Evolutionary conservation across 2,888 invertebrate genomes (phyloP).

Genomic region (Meta bourneti): DNA sequence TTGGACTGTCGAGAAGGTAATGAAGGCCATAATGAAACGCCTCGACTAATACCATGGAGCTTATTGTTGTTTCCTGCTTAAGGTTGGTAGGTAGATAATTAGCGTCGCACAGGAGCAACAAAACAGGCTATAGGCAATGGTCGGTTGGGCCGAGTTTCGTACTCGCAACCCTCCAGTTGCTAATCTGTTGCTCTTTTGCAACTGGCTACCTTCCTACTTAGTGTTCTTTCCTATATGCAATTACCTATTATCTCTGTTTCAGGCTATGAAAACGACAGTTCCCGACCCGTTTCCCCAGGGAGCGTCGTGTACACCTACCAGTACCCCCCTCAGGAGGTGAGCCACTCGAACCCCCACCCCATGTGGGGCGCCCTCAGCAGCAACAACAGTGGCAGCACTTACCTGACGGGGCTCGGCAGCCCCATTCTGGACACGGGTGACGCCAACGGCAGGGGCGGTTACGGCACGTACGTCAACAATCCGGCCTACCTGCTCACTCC

Average conservation of each 20-base stretch:
- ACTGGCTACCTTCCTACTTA: no score
- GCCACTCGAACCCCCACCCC: neutral
- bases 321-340: slow-evolving; percentile 43
- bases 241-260: neutral
- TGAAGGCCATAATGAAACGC: no score
- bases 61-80: no score
- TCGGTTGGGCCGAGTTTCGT: no score
- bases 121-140: no score
- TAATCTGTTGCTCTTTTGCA: no score
- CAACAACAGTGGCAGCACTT: neutral
- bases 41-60: no score
- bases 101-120: no score
- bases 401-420: slow-evolving; percentile 36
- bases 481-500: slow-evolving; percentile 31
- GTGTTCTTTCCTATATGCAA: no score
- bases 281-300: slow-evolving; percentile 40
- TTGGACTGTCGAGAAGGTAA: no score
- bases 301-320: slow-evolving; percentile 29
- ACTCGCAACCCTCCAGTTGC: no score
- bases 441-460: slow-evolving; percentile 27
- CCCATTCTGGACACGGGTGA: slow-evolving; percentile 39
- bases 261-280: slow-evolving; percentile 51
- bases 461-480: slow-evolving; percentile 5
- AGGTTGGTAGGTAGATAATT: no score
- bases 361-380: slow-evolving; percentile 47